These are phyloP conservation scores for Acanthis flammea DNA, from an alignment of 2,797 vertebrate genomes.

Conservation along the genomic window DNA sequence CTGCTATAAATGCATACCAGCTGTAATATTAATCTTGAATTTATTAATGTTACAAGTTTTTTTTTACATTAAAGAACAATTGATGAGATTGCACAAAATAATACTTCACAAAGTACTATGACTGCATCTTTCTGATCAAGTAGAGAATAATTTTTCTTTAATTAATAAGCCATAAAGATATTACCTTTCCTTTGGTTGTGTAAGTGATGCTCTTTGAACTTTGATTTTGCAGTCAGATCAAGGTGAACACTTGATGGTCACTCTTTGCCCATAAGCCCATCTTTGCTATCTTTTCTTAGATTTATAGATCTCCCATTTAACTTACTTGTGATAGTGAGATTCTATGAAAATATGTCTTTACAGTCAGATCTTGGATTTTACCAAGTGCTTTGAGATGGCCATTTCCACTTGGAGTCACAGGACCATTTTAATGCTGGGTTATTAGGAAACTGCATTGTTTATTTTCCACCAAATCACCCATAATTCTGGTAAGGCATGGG, in stretches of 20 bases:
- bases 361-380: background rate
- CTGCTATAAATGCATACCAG: background rate
- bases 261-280: background rate
- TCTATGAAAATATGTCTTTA: background rate
- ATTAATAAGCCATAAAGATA: too few species aligned
- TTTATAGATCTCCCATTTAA: background rate
- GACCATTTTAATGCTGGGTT: background rate
- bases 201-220: background rate
- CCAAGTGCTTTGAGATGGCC: background rate
- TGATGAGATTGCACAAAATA: background rate
- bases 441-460: background rate
- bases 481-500: background rate
- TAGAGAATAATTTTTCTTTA: background rate
- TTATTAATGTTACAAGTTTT: background rate
- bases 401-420: background rate
- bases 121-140: background rate
- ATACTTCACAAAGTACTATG: background rate
- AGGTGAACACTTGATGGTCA: background rate
- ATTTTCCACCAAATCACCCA: background rate
- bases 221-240: background rate
- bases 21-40: background rate
- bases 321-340: background rate
- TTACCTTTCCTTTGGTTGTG: background rate
- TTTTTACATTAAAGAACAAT: accelerated
- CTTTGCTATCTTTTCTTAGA: background rate